Percentiles rank a stretch among this genome's conserved stretches.
These are phyloP conservation scores for Catocala sponsa DNA, from an alignment of 2,888 invertebrate species.

Conservation along the genomic window DNA sequence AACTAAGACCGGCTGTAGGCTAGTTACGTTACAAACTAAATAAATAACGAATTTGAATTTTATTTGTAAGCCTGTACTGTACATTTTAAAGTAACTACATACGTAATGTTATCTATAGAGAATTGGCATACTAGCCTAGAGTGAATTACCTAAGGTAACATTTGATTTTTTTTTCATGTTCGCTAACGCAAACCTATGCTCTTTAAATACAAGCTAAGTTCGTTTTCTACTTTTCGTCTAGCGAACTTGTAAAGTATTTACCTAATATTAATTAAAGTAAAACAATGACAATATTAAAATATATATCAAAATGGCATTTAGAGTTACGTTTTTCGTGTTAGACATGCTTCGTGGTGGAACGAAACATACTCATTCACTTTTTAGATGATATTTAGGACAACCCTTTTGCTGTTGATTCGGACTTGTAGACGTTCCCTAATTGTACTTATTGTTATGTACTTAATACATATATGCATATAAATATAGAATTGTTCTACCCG, in stretches of 20 bases:
- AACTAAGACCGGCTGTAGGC: constrained; percentile 50
- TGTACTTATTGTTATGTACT: constrained; percentile 55
- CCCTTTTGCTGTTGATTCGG: constrained; percentile 66
- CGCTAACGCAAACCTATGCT: constrained; percentile 60
- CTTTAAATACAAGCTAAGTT: constrained; percentile 62
- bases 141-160: constrained; percentile 60
- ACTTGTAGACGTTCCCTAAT: constrained; percentile 47
- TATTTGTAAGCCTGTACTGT: constrained; percentile 71
- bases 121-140: constrained; percentile 55
- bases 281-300: constrained; percentile 87
- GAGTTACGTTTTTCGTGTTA: constrained; percentile 81
- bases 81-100: constrained; percentile 61
- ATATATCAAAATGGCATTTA: constrained; percentile 81
- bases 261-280: constrained; percentile 78
- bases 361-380: constrained; percentile 65
- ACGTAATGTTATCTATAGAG: constrained; percentile 61
- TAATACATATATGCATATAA: constrained; percentile 30
- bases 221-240: constrained; percentile 73
- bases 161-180: constrained; percentile 54
- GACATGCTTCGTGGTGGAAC: constrained; percentile 74
- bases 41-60: constrained; percentile 70
- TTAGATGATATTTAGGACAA: constrained; percentile 63
- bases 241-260: constrained; percentile 78
- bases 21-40: constrained; percentile 58
- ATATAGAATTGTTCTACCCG: constrained; percentile 33